Percentiles rank a stretch among this genome's conserved stretches.
phyloP scores from a whole-genome alignment of 2,113 vertebrate species.

The Pogona vitticeps region DNA sequence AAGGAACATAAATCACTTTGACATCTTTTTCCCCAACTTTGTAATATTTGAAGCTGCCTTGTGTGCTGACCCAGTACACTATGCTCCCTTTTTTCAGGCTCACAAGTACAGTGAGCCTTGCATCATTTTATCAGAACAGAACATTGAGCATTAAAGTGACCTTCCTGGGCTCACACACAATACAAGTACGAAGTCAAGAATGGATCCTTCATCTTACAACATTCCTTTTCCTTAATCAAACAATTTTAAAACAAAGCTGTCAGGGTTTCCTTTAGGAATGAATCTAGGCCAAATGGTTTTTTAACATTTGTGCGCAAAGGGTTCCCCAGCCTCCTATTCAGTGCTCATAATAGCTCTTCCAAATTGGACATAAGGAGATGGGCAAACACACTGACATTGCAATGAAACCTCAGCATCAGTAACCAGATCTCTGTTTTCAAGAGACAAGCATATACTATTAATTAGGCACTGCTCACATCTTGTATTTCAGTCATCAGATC shows the following conservation, averaged over 20 bases:
- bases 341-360: constrained; percentile 29
- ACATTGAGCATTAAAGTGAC: background rate
- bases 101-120: background rate
- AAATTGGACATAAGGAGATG: constrained; percentile 1
- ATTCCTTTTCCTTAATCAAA: background rate
- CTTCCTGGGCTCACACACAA: background rate
- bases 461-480: constrained; percentile 15
- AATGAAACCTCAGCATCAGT: constrained; percentile 46
- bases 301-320: rapidly evolving
- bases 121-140: background rate
- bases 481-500: constrained; percentile 53
- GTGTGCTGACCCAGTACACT: background rate
- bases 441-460: constrained; percentile 16
- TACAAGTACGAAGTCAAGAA: constrained; percentile 20
- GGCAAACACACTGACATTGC: constrained; percentile 14
- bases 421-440: constrained; percentile 26
- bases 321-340: background rate
- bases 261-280: constrained; percentile 25
- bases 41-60: background rate
- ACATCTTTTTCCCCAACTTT: background rate
- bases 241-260: background rate
- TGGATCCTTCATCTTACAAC: background rate
- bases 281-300: constrained; percentile 21
- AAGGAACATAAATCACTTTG: background rate
- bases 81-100: background rate